Evolutionary conservation across 2,113 vertebrate genomes (phyloP).

Genomic region (Platysternon megacephalum): DNA sequence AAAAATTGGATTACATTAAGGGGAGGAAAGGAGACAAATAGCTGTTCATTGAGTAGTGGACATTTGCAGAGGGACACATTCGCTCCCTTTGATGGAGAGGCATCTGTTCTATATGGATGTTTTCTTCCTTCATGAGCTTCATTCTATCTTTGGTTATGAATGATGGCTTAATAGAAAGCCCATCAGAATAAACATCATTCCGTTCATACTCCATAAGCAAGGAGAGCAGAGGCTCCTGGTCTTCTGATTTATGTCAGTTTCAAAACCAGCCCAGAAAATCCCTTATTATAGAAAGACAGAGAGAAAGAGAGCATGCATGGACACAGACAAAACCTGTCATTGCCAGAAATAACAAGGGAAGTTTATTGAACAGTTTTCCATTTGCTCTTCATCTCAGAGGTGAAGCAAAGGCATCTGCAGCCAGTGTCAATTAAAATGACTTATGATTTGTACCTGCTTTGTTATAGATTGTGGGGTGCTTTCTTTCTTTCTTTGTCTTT

Average conservation of each 20-base stretch:
- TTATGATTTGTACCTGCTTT: not conserved
- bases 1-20: not conserved
- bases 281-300: not conserved
- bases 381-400: not conserved
- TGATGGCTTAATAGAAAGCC: not conserved
- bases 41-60: not conserved
- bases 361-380: not conserved
- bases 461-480: not conserved
- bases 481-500: not conserved
- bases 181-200: constrained; percentile 8
- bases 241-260: constrained; percentile 11
- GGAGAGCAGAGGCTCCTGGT: not conserved
- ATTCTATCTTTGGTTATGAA: not conserved
- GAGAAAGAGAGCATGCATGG: not conserved
- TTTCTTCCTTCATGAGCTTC: not conserved
- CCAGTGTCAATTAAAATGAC: not conserved
- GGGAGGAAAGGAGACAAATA: not conserved
- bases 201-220: not conserved
- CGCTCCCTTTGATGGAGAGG: not conserved
- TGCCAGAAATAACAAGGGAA: constrained; percentile 30
- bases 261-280: constrained; percentile 14
- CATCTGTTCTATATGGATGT: not conserved
- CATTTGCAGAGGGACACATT: not conserved
- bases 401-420: constrained; percentile 16
- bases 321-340: rapidly evolving